Evolutionary conservation across 2,113 vertebrate genomes (phyloP), one percentile per base, ranked within the genome.

Genomic region (Opisthocomus hoazin): DNA sequence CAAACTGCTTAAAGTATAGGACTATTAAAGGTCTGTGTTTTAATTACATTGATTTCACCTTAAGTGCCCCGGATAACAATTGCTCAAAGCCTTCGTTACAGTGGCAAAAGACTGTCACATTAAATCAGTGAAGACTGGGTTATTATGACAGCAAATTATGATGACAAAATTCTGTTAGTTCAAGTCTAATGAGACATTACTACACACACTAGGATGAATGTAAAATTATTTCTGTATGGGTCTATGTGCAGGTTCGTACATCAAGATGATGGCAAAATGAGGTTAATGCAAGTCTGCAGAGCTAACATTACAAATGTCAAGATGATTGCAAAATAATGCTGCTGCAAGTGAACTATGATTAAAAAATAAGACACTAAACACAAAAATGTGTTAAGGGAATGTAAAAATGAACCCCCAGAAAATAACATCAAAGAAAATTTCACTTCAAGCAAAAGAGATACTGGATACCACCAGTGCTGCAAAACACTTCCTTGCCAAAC

Each of bases 91-190:
- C 60, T 85, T 81, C 87, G 91, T 61, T 88, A 82, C 75, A 93
- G 73, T 70, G 73, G 90, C 93, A 96, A 96, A 95, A 95, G 77
- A 82, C 63, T 90, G 86, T 76, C 96, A 95, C 65, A 93, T 94
- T 96, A 96, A 91, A 96, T 96, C 82, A 96, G 69, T 68, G 81
- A 96, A 96, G 93, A 94, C 43, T 71, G 58, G 71, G 81, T 90
- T 96, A 96, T 97, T 96, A 95, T 95, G 95, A 95, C 90, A 91
- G 93, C 93, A 89, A 96, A 97, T 96, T 95, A 95, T 66, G 65
- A 96, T 97, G 92, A 96, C 91, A 97, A 94, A 97, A 96, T 91
- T 97, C 82, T 94, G 94, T 96, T 97, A 96, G 95, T 95, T 96
- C 93, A 97, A 96, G 89, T 90, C 93, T 97, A 97, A 97, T 93